Conservation (phyloP, 1,140 invertebrate species). For the Ceratosolen solmsi region DNA sequence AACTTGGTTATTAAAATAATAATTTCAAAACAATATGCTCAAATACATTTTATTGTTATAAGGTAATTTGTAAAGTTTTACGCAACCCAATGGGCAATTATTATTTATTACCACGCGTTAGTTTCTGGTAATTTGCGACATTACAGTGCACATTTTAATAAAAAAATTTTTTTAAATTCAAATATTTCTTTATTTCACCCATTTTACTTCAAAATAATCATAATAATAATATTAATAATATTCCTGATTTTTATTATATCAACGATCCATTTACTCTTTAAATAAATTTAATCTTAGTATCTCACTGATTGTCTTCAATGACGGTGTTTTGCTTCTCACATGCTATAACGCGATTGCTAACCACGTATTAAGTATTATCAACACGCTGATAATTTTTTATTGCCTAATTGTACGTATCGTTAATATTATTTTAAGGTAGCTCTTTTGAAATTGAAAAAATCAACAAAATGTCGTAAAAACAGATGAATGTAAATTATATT, state of each 20-base stretch:
- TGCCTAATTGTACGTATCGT: background rate
- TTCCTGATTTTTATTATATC: background rate
- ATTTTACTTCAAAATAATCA: too few relatives aligned
- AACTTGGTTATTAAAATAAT: background rate
- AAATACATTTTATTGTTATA: too few relatives aligned
- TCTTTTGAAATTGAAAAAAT: background rate
- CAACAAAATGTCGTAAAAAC: background rate
- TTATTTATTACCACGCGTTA: background rate
- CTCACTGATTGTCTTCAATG: background rate
- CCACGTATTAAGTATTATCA: background rate
- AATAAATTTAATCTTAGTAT: background rate
- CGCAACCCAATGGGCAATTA: background rate
- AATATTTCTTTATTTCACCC: too few relatives aligned
- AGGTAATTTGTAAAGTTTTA: too few relatives aligned
- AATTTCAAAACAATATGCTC: too few relatives aligned
- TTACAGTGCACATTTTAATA: too few relatives aligned
- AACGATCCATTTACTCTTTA: background rate
- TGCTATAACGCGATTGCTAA: background rate
- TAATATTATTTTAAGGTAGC: background rate
- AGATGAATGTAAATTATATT: background rate
- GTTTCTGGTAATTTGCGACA: background rate
- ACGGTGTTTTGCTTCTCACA: background rate
- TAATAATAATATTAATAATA: background rate
- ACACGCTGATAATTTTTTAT: constrained; percentile 8
- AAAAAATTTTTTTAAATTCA: too few relatives aligned